Conservation (phyloP, 2,113 vertebrate species). For the Aptenodytes patagonicus region DNA sequence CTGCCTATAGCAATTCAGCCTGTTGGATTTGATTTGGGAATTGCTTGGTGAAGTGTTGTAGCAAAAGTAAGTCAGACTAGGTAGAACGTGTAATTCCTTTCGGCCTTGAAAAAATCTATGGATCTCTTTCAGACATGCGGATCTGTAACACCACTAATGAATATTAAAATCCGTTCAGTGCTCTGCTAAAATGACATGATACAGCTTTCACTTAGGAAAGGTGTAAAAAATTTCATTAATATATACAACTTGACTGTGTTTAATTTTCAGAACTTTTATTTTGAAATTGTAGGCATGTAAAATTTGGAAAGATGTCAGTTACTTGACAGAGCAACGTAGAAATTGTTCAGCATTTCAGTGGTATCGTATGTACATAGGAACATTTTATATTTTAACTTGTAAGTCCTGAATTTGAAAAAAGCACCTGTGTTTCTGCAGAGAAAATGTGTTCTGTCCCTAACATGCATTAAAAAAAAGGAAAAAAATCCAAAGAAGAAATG, state of each 20-base stretch:
- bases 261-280: background rate
- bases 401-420: background rate
- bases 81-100: background rate
- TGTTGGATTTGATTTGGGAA: background rate
- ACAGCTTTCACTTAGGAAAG: background rate
- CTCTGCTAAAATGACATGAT: background rate
- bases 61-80: background rate
- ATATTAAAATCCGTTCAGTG: background rate
- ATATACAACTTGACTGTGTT: background rate
- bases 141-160: background rate
- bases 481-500: background rate
- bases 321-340: background rate
- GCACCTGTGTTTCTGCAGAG: background rate
- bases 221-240: background rate
- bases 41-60: background rate
- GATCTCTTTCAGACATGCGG: background rate
- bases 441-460: background rate
- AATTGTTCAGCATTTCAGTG: background rate
- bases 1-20: background rate
- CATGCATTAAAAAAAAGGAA: background rate
- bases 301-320: background rate
- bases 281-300: background rate
- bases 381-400: background rate
- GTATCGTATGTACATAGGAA: background rate
- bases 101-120: background rate